Conservation (phyloP, 2,888 invertebrate genomes). For the Andrena minutula region DNA sequence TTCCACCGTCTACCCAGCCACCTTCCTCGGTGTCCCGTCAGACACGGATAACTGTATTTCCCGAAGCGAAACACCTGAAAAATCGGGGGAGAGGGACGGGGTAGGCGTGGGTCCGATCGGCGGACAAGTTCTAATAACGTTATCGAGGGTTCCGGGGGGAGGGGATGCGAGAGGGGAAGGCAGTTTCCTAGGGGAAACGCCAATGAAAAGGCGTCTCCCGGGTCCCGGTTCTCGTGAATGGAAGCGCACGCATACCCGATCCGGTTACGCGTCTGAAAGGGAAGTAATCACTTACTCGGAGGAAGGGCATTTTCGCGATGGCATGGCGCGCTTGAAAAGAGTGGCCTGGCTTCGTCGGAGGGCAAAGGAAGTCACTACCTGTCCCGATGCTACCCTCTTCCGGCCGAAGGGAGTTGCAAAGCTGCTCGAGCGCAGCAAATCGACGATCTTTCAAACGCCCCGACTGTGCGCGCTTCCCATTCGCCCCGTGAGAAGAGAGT, state of each 20-base stretch:
- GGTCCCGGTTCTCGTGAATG: constrained; percentile 37
- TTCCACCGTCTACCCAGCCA: neutral
- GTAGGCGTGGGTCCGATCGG: constrained; percentile 28
- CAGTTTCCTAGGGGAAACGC: constrained; percentile 43
- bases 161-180: neutral
- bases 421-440: constrained; percentile 44
- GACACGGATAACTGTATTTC: constrained; percentile 47
- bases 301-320: constrained; percentile 59
- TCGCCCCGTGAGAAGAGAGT: constrained; percentile 12
- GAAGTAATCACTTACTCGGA: constrained; percentile 66
- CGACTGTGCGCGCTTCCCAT: constrained; percentile 7
- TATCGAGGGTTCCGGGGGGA: constrained; percentile 20
- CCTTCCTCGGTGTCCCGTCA: neutral
- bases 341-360: constrained; percentile 16
- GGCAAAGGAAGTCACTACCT: constrained; percentile 49
- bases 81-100: constrained; percentile 2
- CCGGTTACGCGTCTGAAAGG: constrained; percentile 63
- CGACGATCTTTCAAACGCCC: constrained; percentile 49
- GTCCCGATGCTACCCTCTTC: constrained; percentile 36
- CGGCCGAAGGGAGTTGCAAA: constrained; percentile 24
- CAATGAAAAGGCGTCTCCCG: constrained; percentile 51
- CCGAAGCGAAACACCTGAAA: constrained; percentile 24
- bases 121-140: constrained; percentile 57
- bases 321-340: constrained; percentile 43
- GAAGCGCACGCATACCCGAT: constrained; percentile 52